Conservation (phyloP, 2,113 vertebrate species). For the Sebastes fasciatus region DNA sequence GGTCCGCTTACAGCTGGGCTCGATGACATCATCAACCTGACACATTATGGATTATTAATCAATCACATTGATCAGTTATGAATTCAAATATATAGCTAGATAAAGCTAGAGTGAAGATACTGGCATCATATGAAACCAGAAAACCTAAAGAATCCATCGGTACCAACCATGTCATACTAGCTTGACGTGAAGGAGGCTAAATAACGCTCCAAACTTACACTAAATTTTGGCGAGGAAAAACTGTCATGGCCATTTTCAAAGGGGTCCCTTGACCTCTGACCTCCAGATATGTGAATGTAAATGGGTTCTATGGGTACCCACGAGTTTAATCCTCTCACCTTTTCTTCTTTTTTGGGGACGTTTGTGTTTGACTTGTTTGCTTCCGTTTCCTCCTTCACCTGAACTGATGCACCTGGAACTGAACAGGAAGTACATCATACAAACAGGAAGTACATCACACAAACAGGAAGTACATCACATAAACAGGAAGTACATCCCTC, state of each 20-base stretch:
- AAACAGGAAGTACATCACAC: neutral
- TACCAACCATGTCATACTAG: too few relatives aligned
- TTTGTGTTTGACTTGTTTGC: neutral
- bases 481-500: neutral
- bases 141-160: too few relatives aligned
- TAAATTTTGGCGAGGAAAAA: too few relatives aligned
- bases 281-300: too few relatives aligned
- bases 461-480: neutral
- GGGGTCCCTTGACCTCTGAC: too few relatives aligned
- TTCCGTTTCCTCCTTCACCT: constrained; percentile 77
- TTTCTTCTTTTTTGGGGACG: neutral
- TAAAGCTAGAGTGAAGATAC: too few relatives aligned
- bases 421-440: neutral
- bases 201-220: too few relatives aligned
- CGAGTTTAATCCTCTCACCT: constrained; percentile 57
- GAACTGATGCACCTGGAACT: constrained; percentile 49
- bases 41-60: neutral
- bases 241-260: too few relatives aligned
- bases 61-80: neutral
- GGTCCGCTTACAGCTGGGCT: constrained; percentile 76
- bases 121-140: too few relatives aligned
- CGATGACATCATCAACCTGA: constrained; percentile 59
- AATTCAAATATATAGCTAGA: too few relatives aligned
- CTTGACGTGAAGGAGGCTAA: too few relatives aligned
- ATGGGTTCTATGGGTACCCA: too few relatives aligned